Percentiles rank a stretch among this genome's conserved stretches.
Evolutionary conservation across 2,888 invertebrate species (phyloP).

Genomic region (Galerucella pusilla): DNA sequence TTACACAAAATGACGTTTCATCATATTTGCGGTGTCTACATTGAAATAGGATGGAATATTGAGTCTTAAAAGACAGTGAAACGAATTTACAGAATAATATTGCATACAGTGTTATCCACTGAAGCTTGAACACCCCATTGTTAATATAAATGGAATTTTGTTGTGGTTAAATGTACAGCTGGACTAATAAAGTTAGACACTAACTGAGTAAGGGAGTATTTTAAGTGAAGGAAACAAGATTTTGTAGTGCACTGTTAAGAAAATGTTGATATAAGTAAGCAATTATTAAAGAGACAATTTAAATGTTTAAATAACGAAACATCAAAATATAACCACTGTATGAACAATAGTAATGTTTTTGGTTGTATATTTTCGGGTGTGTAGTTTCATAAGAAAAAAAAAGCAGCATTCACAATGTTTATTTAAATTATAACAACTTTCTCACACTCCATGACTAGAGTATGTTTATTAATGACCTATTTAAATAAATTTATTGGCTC

Average conservation of each 20-base stretch:
- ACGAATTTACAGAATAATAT: too few relatives aligned
- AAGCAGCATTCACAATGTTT: constrained; percentile 32
- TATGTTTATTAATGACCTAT: constrained; percentile 40
- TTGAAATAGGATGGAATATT: background rate
- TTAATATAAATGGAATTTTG: too few relatives aligned
- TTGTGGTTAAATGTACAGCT: too few relatives aligned
- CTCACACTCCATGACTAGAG: constrained; percentile 26
- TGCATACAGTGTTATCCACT: too few relatives aligned
- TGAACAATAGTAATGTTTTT: background rate
- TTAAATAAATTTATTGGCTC: constrained; percentile 38
- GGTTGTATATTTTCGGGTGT: background rate
- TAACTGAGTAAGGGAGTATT: too few relatives aligned
- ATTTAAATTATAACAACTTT: constrained; percentile 41
- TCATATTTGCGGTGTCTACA: background rate
- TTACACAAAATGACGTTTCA: constrained; percentile 2
- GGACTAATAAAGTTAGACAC: too few relatives aligned
- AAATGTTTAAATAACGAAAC: background rate
- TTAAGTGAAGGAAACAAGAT: too few relatives aligned
- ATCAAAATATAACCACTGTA: background rate
- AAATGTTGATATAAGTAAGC: too few relatives aligned
- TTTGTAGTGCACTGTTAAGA: too few relatives aligned
- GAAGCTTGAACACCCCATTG: too few relatives aligned
- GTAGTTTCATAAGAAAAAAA: constrained; percentile 4
- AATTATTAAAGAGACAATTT: too few relatives aligned
- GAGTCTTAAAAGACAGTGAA: background rate